These are phyloP conservation scores for Metridium senile DNA, from an alignment of 92 coral and sea anemone species.

Conservation along the genomic window DNA sequence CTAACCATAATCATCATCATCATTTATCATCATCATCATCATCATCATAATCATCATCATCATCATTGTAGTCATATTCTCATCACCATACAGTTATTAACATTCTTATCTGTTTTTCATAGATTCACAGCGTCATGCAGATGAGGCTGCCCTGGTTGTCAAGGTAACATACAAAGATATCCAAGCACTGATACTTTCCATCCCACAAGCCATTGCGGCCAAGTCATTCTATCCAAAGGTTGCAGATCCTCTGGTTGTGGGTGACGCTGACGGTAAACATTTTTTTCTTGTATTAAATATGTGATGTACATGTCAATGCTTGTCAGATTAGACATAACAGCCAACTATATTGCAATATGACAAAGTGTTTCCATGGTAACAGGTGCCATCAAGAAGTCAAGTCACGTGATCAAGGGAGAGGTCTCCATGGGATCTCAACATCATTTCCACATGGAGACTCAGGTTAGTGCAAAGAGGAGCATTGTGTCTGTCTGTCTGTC, in stretches of 20 bases:
- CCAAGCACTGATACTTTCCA: slow-evolving; percentile 68
- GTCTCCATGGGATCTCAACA: slow-evolving; percentile 83
- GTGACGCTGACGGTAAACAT: slow-evolving; percentile 71
- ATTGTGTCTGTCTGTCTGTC: not conserved
- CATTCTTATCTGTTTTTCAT: not conserved
- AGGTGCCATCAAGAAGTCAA: slow-evolving; percentile 81
- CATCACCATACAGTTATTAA: not conserved
- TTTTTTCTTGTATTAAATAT: not conserved
- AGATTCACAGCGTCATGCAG: slow-evolving; percentile 86
- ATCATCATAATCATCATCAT: not conserved
- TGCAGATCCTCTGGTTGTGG: slow-evolving; percentile 47
- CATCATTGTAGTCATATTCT: not conserved
- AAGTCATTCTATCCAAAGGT: slow-evolving; percentile 72
- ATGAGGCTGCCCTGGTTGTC: slow-evolving; percentile 81
- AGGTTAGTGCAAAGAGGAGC: slow-evolving; percentile 48
- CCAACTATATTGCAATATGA: no score
- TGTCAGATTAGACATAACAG: no score
- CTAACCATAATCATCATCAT: not conserved
- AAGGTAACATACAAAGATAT: slow-evolving; percentile 74
- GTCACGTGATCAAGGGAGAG: slow-evolving; percentile 70
- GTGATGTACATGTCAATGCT: no score
- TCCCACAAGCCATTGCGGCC: slow-evolving; percentile 82
- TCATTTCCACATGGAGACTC: slow-evolving; percentile 93
- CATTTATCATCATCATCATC: not conserved
- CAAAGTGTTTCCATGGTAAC: no score